Evolutionary conservation across 2,888 invertebrate species (phyloP).

Genomic region (Cecidostiba fungosa): DNA sequence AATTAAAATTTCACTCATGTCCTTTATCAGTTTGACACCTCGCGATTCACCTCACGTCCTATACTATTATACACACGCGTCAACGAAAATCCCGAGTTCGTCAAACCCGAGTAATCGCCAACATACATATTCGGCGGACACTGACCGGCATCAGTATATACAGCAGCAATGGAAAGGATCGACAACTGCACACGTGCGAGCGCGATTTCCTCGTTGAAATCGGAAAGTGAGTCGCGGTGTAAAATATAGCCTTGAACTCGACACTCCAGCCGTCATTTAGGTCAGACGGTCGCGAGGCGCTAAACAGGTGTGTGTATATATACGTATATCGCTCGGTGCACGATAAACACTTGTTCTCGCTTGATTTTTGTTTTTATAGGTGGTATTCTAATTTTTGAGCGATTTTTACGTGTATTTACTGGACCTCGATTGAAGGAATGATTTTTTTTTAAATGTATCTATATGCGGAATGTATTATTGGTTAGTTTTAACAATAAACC

Average conservation of each 20-base stretch:
- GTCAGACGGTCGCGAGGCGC: conserved; percentile 36
- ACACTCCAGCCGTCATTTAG: conserved; percentile 16
- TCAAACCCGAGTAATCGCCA: neutral
- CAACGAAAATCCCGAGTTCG: neutral
- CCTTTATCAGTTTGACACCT: too few species aligned
- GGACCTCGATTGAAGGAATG: too few species aligned
- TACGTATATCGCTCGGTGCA: neutral
- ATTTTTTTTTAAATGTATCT: too few species aligned
- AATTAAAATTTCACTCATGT: neutral
- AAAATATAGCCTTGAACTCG: conserved; percentile 27
- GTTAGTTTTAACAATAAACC: too few species aligned
- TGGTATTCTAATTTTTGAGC: neutral
- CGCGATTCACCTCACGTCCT: neutral
- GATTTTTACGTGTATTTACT: neutral
- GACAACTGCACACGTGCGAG: neutral
- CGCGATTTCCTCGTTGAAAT: neutral
- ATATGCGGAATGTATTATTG: too few species aligned
- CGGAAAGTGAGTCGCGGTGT: conserved; percentile 37
- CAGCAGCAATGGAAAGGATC: neutral
- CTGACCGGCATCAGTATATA: neutral
- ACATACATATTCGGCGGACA: neutral
- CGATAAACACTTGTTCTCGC: neutral
- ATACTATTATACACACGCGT: neutral
- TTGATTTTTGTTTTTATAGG: neutral
- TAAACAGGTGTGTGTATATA: neutral